phyloP scores from a whole-genome alignment of 2,113 vertebrate genomes.

The Laticauda colubrina region DNA sequence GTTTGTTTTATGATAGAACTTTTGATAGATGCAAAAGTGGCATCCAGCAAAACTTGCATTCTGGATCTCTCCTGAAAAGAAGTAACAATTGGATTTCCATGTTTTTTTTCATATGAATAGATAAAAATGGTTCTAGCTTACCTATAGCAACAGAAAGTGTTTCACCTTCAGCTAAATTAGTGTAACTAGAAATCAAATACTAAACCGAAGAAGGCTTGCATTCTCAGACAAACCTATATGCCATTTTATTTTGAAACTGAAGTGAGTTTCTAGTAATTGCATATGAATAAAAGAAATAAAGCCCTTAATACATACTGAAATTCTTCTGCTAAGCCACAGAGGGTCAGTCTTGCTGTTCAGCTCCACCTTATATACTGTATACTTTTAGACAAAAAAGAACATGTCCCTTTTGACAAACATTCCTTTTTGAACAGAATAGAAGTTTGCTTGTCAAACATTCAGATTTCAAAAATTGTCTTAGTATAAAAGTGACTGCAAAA shows the following conservation, averaged over 20 bases:
- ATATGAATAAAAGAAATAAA: constrained; percentile 19
- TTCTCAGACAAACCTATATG: constrained; percentile 28
- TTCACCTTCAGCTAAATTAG: not conserved
- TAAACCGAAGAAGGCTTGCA: not conserved
- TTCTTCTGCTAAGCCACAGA: constrained; percentile 16
- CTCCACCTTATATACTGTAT: fast-evolving
- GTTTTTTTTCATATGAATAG: not conserved
- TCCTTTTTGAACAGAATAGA: not conserved
- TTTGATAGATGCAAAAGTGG: not conserved
- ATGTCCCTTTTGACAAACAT: not conserved
- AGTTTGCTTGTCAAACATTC: not conserved
- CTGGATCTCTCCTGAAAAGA: not conserved
- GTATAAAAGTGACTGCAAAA: not conserved
- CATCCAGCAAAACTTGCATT: not conserved
- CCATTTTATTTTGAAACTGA: constrained; percentile 5
- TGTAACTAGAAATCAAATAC: constrained; percentile 35
- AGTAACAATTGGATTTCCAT: not conserved
- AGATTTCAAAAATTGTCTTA: not conserved
- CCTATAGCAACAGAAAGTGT: not conserved
- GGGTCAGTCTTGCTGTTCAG: constrained; percentile 8
- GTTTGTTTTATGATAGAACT: not conserved
- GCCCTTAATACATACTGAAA: not conserved
- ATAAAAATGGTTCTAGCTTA: not conserved
- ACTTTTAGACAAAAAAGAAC: not conserved
- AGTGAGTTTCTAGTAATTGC: not conserved